These are phyloP conservation scores for Gymnopithys bicolor DNA, from an alignment of 2,797 vertebrate species.

Conservation along the genomic window DNA sequence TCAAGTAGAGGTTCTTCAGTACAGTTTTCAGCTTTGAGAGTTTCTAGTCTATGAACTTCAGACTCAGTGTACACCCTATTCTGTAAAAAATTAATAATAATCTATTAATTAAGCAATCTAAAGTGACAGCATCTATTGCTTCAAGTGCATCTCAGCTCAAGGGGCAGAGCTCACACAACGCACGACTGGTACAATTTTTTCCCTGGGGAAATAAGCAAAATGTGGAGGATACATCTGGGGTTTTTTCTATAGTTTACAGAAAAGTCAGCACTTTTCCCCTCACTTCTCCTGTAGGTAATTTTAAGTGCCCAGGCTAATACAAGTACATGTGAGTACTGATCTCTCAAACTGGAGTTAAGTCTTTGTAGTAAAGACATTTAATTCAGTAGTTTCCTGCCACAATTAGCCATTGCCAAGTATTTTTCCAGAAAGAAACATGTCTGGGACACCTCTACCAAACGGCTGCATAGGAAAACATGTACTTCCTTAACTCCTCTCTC, in stretches of 20 bases:
- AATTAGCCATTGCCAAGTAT: not conserved
- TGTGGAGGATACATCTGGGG: not conserved
- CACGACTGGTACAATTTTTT: not conserved
- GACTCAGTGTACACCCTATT: not conserved
- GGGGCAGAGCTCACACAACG: not conserved
- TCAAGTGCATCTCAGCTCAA: not conserved
- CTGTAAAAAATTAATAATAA: slow-evolving; percentile 43
- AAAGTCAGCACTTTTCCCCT: not conserved
- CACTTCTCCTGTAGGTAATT: not conserved
- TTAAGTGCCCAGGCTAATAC: not conserved
- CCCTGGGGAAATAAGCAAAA: not conserved
- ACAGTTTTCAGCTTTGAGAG: not conserved
- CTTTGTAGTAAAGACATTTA: not conserved
- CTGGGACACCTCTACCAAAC: not conserved
- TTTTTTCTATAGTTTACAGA: not conserved
- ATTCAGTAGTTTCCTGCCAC: not conserved
- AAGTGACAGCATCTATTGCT: not conserved
- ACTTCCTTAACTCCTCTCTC: not conserved
- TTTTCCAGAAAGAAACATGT: not conserved
- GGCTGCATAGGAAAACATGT: not conserved
- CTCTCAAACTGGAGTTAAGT: not conserved
- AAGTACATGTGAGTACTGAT: not conserved
- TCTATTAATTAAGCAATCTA: not conserved
- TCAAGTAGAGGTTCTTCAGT: not conserved
- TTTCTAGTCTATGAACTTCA: slow-evolving; percentile 3